Base-by-base conservation (phyloP, 1,140 invertebrate species). In the Lasaia peninsularis region DNA sequence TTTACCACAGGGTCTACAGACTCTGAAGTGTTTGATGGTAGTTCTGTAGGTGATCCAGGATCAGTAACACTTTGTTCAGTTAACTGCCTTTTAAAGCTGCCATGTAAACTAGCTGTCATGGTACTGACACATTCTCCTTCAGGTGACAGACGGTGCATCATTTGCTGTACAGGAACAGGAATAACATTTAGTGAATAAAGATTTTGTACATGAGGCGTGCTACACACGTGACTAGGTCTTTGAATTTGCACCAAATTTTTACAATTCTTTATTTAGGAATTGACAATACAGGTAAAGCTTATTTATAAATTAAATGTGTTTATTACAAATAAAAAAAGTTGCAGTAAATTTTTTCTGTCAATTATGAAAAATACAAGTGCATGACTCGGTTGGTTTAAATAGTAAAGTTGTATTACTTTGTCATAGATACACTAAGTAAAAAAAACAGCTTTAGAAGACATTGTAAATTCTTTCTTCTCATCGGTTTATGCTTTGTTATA, bases 71-170 rank as follows among this genome's bases (percentile, higher is more conserved):
- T 80, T 64, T 81, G 81, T 59, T 86, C 78, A 54, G 66, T 76
- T 63, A 78, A 77, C 77, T 86, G 78, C 52, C 84, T 80, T 77
- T 89, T 85, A 67, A 90, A 88, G 72, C 88, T 90, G 65, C 88
- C 83, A 65, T 89, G 81, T 67, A 86, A 85, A 68, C 78, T 86
- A 76, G 86, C 80, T 62, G 86, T 82, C 74, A 86, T 79, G 69
- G 85, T 75, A 78, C 77, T 89, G 65, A 89, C 78, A 75, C 86
- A 89, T 71, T 90, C 89, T 65, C 89, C 89, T 63, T 90, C 89
- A 65, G 89, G 89, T 68, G 89, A 89, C 73, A 89, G 73, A 73
- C 89, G 85, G 69, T 90, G 88, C 73, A 88, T 85, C 80, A 87
- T 80, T 63, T 77, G 86, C 86, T 88, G 86, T 73, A 88, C 62